Conservation (phyloP, 2,797 vertebrate species). For the Borostomias antarcticus region DNA sequence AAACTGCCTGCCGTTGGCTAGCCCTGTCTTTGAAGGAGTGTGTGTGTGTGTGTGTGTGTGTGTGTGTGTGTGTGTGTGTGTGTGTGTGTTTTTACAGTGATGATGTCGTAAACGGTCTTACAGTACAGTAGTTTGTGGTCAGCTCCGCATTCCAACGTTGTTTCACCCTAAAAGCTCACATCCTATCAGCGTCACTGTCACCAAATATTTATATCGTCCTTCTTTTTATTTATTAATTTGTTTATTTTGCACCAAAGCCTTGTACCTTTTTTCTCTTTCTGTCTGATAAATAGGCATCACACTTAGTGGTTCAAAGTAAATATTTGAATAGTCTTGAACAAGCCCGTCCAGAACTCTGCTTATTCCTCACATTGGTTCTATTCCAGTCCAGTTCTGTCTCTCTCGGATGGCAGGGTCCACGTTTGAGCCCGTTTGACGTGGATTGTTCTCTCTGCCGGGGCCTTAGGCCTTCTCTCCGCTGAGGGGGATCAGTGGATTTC, state of each 20-base stretch:
- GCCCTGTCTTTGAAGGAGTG: not conserved
- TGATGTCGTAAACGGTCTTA: no score
- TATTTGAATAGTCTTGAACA: constrained; percentile 32
- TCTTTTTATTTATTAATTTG: constrained; percentile 4
- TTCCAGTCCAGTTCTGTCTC: constrained; percentile 53
- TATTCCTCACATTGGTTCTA: constrained; percentile 61
- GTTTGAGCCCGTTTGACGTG: constrained; percentile 60
- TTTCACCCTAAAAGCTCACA: not conserved
- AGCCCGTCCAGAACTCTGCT: constrained; percentile 24
- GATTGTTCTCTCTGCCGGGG: constrained; percentile 45
- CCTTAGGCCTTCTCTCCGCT: constrained; percentile 10
- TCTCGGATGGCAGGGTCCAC: constrained; percentile 49
- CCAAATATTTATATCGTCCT: constrained; percentile 13
- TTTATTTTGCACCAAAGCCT: constrained; percentile 4
- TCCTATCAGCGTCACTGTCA: constrained; percentile 29
- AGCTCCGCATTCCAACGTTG: not conserved
- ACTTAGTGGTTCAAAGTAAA: constrained; percentile 46
- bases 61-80: not conserved
- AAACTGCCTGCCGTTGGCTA: not conserved
- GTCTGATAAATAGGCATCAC: no score
- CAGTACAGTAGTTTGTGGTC: not conserved
- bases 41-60: not conserved
- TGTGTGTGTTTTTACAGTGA: no score
- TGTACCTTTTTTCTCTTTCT: constrained; percentile 38
- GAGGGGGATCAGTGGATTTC: no score